These are phyloP conservation scores for Coregonus clupeaformis DNA, from an alignment of 2,113 vertebrate species.

Conservation along the genomic window DNA sequence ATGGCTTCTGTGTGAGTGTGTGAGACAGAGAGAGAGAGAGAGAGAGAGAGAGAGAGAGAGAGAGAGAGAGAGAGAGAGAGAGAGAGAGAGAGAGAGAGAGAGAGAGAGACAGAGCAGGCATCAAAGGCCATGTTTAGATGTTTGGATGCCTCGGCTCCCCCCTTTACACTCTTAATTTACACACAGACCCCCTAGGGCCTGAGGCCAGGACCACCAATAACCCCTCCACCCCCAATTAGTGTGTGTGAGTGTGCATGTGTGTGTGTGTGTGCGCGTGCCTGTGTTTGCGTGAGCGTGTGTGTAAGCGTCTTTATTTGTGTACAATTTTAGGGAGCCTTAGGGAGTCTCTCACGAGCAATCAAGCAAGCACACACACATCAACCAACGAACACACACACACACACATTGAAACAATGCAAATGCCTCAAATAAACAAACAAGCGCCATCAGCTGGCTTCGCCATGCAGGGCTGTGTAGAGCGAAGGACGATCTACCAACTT, in stretches of 20 bases:
- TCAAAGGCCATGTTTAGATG: too few relatives aligned
- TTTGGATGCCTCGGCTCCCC: too few relatives aligned
- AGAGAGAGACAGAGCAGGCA: not conserved
- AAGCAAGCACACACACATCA: not conserved
- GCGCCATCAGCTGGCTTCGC: not conserved
- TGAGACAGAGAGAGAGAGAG: not conserved
- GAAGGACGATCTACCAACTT: constrained; percentile 48
- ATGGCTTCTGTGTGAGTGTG: constrained; percentile 14
- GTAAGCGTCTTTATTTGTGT: not conserved
- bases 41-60: constrained; percentile 3
- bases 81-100: not conserved
- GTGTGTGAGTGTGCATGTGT: not conserved
- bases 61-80: too few relatives aligned
- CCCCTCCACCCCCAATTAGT: not conserved
- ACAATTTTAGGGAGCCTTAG: not conserved
- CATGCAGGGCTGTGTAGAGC: constrained; percentile 6
- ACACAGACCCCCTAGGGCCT: too few relatives aligned
- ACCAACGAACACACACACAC: not conserved
- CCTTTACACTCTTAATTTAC: too few relatives aligned
- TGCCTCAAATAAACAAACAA: not conserved
- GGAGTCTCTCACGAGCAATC: not conserved
- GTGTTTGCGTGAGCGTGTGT: not conserved
- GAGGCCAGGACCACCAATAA: not conserved
- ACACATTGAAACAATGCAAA: not conserved
- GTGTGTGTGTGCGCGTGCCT: not conserved